Evolutionary conservation across 30 jellyfish, hydroid and myxozoan species (phyloP), one percentile per base, ranked within the genome.

Genomic region (Aurelia coerulea): DNA sequence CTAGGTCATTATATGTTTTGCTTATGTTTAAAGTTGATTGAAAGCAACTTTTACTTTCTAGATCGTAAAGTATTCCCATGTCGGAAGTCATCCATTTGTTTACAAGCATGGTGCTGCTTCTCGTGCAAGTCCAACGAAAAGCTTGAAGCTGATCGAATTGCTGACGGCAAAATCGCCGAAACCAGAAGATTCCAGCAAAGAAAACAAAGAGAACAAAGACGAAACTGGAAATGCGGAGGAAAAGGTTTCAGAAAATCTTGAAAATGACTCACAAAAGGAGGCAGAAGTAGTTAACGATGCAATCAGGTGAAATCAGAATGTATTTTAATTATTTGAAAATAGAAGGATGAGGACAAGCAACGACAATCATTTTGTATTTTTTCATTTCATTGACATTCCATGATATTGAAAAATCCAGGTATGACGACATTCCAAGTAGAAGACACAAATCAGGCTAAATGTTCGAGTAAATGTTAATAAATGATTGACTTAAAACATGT

Each of bases 11-110:
- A 1, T n/a, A n/a, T 23, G 17, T 41, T 10, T 23, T 60, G 75
- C 31, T 5, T 62, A 31, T 69, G 31, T 42, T 59, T 63, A 9
- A 39, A 39, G 7, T 39, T 39, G 5, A 46, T 46, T 46, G 56
- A 6, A 1, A 9, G 15, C 56, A 46, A 4, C 8, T 46, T 46
- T 46, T 65, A 41, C 6, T 17, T 53, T 68, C 5, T 58, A 87
- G 96, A 87, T 87, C 70, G 96, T 90, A 16, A 87, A 87, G 58
- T 87, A 87, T 72, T 87, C 96, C 63, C 84, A 87, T 39, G 88
- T 87, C 59, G 92, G 96, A 10, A 33, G 74, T 68, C 78, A 67
- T 16, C 96, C 96, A 2, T 87, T 87, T 46, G 84, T 87, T 0
- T 87, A 87, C 84, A 87, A 73, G 54, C 96, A 87, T 54, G 96